Percentiles rank a stretch among this genome's conserved stretches.
Evolutionary conservation across 2,888 invertebrate species (phyloP).

Genomic region (Drosophila melanocephala): DNA sequence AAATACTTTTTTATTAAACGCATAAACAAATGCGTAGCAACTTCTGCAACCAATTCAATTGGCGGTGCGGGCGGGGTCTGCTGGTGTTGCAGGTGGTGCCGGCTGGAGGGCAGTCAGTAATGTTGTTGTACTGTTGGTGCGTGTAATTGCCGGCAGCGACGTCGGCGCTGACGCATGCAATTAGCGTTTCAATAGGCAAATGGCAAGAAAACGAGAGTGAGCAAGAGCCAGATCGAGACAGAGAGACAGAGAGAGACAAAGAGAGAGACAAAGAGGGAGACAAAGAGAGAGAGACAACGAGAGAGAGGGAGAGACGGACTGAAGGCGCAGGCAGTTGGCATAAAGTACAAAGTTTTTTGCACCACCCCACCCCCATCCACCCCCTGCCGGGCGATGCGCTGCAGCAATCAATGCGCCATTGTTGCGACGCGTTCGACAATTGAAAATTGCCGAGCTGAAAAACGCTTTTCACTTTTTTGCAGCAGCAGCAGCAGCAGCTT

Average conservation of each 20-base stretch:
- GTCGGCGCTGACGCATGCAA: slow-evolving; percentile 65
- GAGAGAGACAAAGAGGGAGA: too few relatives aligned
- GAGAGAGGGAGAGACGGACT: slow-evolving; percentile 1
- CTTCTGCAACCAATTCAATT: slow-evolving; percentile 15
- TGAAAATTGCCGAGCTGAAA: slow-evolving; percentile 65
- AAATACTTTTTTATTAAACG: slow-evolving; percentile 74
- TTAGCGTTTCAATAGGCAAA: slow-evolving; percentile 56
- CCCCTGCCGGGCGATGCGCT: background rate
- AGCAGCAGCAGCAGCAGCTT: background rate
- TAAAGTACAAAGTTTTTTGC: slow-evolving; percentile 51
- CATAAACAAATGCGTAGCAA: slow-evolving; percentile 70
- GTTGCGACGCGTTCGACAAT: slow-evolving; percentile 73
- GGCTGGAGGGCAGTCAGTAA: background rate
- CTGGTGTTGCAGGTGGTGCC: background rate
- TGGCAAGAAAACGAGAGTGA: slow-evolving; percentile 19
- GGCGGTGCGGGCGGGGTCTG: background rate
- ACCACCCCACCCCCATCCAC: too few relatives aligned
- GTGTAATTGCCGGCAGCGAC: slow-evolving; percentile 59
- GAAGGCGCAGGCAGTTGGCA: slow-evolving; percentile 54
- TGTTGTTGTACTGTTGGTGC: slow-evolving; percentile 11
- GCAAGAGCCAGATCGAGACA: background rate
- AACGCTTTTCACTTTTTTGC: slow-evolving; percentile 46
- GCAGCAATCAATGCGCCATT: slow-evolving; percentile 71
- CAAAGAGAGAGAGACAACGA: background rate
- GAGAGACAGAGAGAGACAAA: background rate